Base-by-base conservation (phyloP, 2,888 invertebrate species). In the Merodon equestris region DNA sequence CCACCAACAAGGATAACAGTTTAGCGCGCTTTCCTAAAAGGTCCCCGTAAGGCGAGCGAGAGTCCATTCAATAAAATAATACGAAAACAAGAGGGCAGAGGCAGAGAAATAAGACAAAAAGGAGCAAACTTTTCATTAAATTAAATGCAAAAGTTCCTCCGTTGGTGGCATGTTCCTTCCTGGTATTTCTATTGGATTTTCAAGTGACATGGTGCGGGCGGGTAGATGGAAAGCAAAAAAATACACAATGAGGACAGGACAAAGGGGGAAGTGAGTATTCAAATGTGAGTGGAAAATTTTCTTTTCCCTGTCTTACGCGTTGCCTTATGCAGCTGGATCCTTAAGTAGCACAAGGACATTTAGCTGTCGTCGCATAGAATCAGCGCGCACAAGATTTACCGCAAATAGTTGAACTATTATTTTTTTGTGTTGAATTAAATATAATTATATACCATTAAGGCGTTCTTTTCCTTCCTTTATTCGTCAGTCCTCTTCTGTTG, bases 401-500 rank as follows among this genome's bases (percentile, higher is more conserved):
- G 50, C 79, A 70, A 79, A 79, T 74, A 79, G 79, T 79, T 79
- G 58, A 64, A 45, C 68, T 64, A 79, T 74, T 68, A 79, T 79
- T 79, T 27, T 27, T 67, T 74, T 63, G n/a, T 70, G 63, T 79
- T 79, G 79, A 79, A 79, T 79, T 79, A 79, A 68, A 79, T 79
- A 79, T 79, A 79, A 79, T 79, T 79, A 79, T 79, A 79, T 70
- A 64, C 79, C 79, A 79, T 79, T 79, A 74, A 58, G 58, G 54
- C 17, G 38, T 63, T 68, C 34, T 40, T 48, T 56, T 50, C 14
- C 36, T 36, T 36, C 36, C 10, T 40, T 34, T 47, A 7, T 71
- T 50, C 4, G 44, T 34, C 19, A n/a, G 14, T 47, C 34, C 15
- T 10, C 40, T 15, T 27, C 27, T 27, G 27, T 27, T 4, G 27